phyloP scores from a whole-genome alignment of 2,797 vertebrate genomes.

The Tauraco hartlaubi region DNA sequence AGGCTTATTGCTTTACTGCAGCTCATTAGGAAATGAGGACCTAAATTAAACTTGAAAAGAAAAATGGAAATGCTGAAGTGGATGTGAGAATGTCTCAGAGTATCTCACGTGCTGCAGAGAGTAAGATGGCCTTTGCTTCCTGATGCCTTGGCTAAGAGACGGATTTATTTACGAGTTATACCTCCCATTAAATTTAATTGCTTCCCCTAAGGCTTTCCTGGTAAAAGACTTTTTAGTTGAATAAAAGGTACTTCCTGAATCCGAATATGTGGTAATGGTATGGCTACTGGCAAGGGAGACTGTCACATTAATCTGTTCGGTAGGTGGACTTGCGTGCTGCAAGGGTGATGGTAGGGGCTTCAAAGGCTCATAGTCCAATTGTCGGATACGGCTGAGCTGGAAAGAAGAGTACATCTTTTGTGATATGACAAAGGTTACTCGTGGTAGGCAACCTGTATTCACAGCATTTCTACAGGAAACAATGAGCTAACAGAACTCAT shows the following conservation, averaged over 20 bases:
- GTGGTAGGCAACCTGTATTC: background rate
- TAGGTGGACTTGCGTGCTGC: background rate
- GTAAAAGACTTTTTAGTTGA: background rate
- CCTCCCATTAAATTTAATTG: background rate
- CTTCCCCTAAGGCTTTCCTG: background rate
- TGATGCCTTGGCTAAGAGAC: background rate
- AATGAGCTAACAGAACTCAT: background rate
- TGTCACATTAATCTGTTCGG: background rate
- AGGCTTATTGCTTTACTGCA: background rate
- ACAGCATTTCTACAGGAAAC: background rate
- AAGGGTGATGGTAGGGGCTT: background rate
- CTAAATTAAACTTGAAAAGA: background rate
- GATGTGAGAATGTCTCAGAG: background rate
- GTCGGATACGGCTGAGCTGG: background rate
- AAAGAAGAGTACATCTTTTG: background rate
- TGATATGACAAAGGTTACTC: background rate
- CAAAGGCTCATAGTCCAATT: fast-evolving
- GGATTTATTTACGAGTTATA: background rate
- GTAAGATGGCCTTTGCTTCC: background rate
- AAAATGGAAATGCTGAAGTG: background rate
- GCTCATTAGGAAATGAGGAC: slow-evolving; percentile 8
- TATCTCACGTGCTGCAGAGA: background rate
- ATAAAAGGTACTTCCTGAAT: background rate
- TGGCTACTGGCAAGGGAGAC: background rate
- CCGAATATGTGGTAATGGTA: background rate